Conservation (phyloP, 2,113 vertebrate species). For the Hypocryptadius cinnamomeus region DNA sequence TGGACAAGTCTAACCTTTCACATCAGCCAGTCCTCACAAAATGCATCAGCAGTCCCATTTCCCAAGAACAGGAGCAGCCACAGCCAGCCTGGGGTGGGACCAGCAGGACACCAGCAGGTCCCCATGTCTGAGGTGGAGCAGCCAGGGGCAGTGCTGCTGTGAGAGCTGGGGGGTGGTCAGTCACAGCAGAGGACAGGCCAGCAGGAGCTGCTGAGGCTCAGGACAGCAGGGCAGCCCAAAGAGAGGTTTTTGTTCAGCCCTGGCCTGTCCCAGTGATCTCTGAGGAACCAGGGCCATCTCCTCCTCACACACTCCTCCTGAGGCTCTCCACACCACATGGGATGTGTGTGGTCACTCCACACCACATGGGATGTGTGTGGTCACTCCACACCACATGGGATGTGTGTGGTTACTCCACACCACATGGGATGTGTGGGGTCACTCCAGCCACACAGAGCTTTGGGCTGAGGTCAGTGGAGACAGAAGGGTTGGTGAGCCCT, state of each 20-base stretch:
- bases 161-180: background rate
- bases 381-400: background rate
- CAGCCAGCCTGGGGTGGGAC: background rate
- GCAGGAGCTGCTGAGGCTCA: background rate
- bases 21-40: background rate
- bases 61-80: background rate
- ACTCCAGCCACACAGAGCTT: background rate
- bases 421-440: accelerated
- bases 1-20: background rate
- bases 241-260: background rate
- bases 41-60: background rate
- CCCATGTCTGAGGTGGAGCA: background rate
- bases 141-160: background rate
- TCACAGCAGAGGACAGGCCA: background rate
- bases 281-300: background rate
- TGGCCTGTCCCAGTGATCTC: background rate
- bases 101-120: background rate
- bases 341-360: accelerated
- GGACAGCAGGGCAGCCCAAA: background rate
- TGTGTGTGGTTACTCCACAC: accelerated
- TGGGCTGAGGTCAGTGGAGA: background rate
- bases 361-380: accelerated
- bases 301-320: background rate
- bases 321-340: background rate
- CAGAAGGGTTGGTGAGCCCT: background rate